These are phyloP conservation scores for Tachysurus vachellii DNA, from an alignment of 2,113 vertebrate genomes.

Conservation along the genomic window DNA sequence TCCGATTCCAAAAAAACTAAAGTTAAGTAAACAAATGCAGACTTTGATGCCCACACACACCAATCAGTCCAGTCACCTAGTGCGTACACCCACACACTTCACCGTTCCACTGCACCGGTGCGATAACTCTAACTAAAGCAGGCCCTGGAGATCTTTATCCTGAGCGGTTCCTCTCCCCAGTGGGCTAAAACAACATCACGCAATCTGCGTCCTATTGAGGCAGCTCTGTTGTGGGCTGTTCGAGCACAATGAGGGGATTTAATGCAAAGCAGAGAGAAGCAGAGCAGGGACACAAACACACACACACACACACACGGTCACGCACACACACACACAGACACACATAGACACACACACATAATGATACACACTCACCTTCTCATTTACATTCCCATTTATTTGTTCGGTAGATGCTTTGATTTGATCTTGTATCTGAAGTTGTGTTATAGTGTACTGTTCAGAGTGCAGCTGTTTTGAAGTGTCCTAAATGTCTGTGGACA, in stretches of 20 bases:
- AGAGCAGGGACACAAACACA: neutral
- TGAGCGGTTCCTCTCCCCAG: slow-evolving; percentile 64
- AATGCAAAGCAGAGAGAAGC: slow-evolving; percentile 24
- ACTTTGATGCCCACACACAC: slow-evolving; percentile 9
- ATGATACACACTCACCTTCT: neutral
- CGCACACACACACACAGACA: neutral
- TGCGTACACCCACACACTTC: slow-evolving; percentile 24
- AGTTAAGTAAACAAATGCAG: neutral
- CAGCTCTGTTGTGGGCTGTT: slow-evolving; percentile 56
- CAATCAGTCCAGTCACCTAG: slow-evolving; percentile 24
- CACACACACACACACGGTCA: neutral
- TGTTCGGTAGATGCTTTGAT: neutral
- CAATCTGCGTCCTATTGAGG: slow-evolving; percentile 66
- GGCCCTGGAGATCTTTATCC: slow-evolving; percentile 69
- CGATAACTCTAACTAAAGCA: slow-evolving; percentile 41
- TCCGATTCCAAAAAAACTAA: neutral
- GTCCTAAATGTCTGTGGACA: neutral
- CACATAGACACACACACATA: neutral
- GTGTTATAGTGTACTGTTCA: too few species aligned
- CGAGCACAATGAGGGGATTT: slow-evolving; percentile 28
- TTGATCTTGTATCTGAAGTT: neutral
- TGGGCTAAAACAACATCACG: slow-evolving; percentile 73
- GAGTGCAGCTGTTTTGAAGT: neutral
- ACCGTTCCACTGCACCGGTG: slow-evolving; percentile 12
- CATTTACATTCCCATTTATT: neutral